Percentiles rank a stretch among this genome's conserved stretches.
phyloP scores from a whole-genome alignment of 2,888 invertebrate genomes.

The Herminia tarsipennalis region DNA sequence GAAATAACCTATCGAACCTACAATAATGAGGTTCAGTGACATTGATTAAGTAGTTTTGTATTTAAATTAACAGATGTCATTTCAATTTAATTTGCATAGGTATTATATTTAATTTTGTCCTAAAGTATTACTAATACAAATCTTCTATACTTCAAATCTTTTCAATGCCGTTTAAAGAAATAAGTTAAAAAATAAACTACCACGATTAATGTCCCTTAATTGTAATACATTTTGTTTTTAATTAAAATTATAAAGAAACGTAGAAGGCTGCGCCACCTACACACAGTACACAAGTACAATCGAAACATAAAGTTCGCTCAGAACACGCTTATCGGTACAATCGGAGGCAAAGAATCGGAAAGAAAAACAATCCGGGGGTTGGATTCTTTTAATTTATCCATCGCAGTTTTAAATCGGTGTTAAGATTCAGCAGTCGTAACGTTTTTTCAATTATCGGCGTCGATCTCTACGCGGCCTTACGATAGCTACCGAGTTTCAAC shows the following conservation, averaged over 20 bases:
- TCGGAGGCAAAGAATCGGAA: constrained; percentile 67
- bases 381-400: constrained; percentile 82
- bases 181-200: constrained; percentile 29
- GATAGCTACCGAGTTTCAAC: constrained; percentile 73
- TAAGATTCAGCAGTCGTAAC: constrained; percentile 79
- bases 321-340: constrained; percentile 73
- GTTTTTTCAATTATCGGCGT: constrained; percentile 79
- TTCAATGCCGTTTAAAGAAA: too few species aligned
- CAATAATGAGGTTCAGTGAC: too few species aligned
- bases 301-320: constrained; percentile 75
- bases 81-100: too few species aligned
- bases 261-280: constrained; percentile 66
- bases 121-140: too few species aligned
- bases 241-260: constrained; percentile 60
- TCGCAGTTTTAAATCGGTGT: constrained; percentile 82
- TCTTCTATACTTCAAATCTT: too few species aligned
- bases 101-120: too few species aligned
- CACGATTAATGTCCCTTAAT: constrained; percentile 38
- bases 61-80: too few species aligned
- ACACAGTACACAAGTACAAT: constrained; percentile 64
- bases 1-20: too few species aligned
- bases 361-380: constrained; percentile 72
- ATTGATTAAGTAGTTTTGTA: too few species aligned
- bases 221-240: constrained; percentile 54
- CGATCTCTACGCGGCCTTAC: constrained; percentile 74